Evolutionary conservation across 2,888 invertebrate species (phyloP).

Genomic region (Helobdella robusta): DNA sequence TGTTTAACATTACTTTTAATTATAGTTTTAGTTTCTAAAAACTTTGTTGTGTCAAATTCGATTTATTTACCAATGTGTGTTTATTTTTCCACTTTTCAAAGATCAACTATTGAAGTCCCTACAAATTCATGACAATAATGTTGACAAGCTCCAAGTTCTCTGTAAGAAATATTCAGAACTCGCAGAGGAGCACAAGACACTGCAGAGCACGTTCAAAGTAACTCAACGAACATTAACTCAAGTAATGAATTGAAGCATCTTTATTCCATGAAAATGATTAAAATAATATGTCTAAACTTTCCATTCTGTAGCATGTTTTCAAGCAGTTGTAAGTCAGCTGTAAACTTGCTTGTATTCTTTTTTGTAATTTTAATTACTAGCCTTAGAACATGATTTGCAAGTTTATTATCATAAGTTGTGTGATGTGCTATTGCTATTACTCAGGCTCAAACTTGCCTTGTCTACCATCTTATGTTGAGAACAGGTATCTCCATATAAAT

Average conservation of each 20-base stretch:
- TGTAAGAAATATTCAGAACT: conserved; percentile 68
- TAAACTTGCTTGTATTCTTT: too few relatives aligned
- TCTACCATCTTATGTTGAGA: background rate
- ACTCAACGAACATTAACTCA: conserved; percentile 44
- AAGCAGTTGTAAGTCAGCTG: background rate
- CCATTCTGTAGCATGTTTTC: background rate
- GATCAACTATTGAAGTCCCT: conserved; percentile 58
- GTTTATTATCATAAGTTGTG: too few relatives aligned
- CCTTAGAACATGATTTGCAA: too few relatives aligned
- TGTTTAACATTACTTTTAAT: too few relatives aligned
- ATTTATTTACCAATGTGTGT: background rate
- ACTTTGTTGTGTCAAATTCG: too few relatives aligned
- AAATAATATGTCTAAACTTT: background rate
- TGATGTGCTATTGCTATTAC: too few relatives aligned
- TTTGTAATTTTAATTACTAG: too few relatives aligned
- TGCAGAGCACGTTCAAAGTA: conserved; percentile 46
- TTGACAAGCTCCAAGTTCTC: conserved; percentile 63
- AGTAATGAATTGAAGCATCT: conserved; percentile 35
- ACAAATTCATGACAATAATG: conserved; percentile 53
- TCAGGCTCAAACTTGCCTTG: background rate
- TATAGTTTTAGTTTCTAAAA: too few relatives aligned
- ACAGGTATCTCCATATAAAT: background rate
- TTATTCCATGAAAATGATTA: background rate
- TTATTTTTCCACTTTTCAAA: conserved; percentile 34
- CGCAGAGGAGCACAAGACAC: conserved; percentile 59